A percentile compares a stretch with the other conserved stretches of the same genome.
Evolutionary conservation across 2,797 vertebrate genomes (phyloP).

Genomic region (Microctenopoma steveboyesi): DNA sequence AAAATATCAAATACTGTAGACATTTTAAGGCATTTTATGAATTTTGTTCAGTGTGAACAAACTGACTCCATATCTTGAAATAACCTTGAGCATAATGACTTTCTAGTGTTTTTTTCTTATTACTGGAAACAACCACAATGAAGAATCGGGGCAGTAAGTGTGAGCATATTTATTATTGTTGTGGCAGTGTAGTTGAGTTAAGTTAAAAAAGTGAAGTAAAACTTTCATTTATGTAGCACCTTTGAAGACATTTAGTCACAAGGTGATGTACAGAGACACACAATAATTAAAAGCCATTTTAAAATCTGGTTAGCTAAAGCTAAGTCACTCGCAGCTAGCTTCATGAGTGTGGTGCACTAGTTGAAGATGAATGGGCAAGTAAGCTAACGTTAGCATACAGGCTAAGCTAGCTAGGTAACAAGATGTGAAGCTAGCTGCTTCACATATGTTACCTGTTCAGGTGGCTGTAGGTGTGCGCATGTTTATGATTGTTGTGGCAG

Average conservation of each 20-base stretch:
- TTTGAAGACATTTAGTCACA: no score
- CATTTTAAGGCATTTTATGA: constrained; percentile 9
- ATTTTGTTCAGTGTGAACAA: not conserved
- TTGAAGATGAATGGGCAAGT: not conserved
- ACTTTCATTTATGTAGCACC: no score
- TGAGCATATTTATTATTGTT: constrained; percentile 6
- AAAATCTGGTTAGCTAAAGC: no score
- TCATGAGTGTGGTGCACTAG: no score
- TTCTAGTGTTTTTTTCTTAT: not conserved
- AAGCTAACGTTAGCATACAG: constrained; percentile 1
- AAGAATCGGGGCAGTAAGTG: not conserved
- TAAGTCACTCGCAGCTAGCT: no score
- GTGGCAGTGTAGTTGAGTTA: not conserved
- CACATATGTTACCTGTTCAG: no score
- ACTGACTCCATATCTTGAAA: not conserved
- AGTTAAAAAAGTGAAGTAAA: no score
- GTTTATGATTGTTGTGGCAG: constrained; percentile 10
- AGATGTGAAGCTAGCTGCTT: not conserved
- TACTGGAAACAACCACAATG: not conserved
- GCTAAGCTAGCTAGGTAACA: not conserved
- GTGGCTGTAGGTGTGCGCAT: no score
- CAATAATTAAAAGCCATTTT: no score
- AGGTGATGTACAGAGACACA: no score
- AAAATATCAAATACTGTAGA: not conserved
- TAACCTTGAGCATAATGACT: not conserved